Base-by-base conservation (phyloP, 1,140 invertebrate genomes). In the Maniola jurtina region DNA sequence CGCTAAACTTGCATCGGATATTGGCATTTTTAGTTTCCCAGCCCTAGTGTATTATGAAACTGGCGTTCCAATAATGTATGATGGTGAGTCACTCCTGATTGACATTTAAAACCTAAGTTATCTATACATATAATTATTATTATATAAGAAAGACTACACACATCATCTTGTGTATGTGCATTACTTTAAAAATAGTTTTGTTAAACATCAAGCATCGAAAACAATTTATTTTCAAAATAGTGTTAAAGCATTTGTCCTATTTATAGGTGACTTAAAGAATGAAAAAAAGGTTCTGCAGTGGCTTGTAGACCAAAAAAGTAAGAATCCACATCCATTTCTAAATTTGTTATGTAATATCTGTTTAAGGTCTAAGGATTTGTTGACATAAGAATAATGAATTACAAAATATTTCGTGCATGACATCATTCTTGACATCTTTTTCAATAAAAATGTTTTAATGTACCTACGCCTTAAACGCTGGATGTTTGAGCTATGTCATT, bases 241-340 rank as follows among this genome's bases (percentile, higher is more conserved):
- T 55, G 10, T 55, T 55, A 34, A 55, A 55, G 55, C 16, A 45
- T 76, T 75, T 83, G 69, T 88, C 77, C 81, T 89, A 75, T 94
- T 95, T 95, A 83, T 94, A 98, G 97, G 97, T 93, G 96, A 98
- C 94, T 95, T 98, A 93, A 96, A 95, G 93, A 96, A 98, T 86
- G 97, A 98, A 94, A 95, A 97, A 90, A 96, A 96, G 93, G 97
- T 98, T 92, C 95, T 98, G 93, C 95, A 96, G 93, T 98, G 96
- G 96, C 95, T 97, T 93, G 93, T 97, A 93, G 95, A 97, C 93
- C 96, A 97, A 93, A 96, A 97, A 95, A 96, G 96, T 97, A 96
- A 97, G 96, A 93, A 81, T 86, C 90, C 91, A 90, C 91, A 91
- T 91, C 90, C 89, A 89, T 91, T 88, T 88, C 76, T 79, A 82